Percentiles rank a stretch among this genome's conserved stretches.
Conservation (phyloP, 2,888 invertebrate species). For the Lapara coniferarum region DNA sequence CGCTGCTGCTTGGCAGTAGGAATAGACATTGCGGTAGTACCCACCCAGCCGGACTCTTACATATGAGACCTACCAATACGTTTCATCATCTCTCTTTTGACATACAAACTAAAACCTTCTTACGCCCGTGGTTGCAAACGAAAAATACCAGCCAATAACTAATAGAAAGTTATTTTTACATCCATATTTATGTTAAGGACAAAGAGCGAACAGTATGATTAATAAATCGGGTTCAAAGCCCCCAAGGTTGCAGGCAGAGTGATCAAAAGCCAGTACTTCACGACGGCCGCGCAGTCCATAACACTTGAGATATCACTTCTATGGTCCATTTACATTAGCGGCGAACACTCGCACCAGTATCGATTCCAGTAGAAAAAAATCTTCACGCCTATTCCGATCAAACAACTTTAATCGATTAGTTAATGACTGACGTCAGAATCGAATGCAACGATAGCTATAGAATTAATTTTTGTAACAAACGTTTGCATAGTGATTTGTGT, state of each 20-base stretch:
- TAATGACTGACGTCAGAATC: not conserved
- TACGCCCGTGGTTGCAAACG: not conserved
- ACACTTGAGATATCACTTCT: conserved; percentile 65
- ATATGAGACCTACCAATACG: no score
- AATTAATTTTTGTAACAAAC: not conserved
- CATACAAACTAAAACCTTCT: no score
- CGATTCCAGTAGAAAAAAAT: conserved; percentile 6
- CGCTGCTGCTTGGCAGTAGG: no score
- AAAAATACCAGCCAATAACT: not conserved
- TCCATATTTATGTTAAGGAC: conserved; percentile 40
- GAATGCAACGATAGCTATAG: not conserved
- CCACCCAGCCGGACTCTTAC: no score
- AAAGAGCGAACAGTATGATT: conserved; percentile 60
- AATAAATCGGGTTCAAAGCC: conserved; percentile 70
- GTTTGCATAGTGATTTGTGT: not conserved
- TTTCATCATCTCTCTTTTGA: no score
- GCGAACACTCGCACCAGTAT: conserved; percentile 23
- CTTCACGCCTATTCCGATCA: not conserved
- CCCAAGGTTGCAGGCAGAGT: conserved; percentile 59
- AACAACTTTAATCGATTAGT: not conserved
- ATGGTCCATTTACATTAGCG: conserved; percentile 35
- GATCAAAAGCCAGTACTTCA: conserved; percentile 72
- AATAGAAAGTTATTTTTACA: conserved; percentile 30
- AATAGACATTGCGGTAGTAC: no score
- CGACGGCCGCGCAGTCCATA: conserved; percentile 67